Percentiles rank a stretch among this genome's conserved stretches.
Evolutionary conservation across 2,113 vertebrate genomes (phyloP).

Genomic region (Narcine bancroftii): DNA sequence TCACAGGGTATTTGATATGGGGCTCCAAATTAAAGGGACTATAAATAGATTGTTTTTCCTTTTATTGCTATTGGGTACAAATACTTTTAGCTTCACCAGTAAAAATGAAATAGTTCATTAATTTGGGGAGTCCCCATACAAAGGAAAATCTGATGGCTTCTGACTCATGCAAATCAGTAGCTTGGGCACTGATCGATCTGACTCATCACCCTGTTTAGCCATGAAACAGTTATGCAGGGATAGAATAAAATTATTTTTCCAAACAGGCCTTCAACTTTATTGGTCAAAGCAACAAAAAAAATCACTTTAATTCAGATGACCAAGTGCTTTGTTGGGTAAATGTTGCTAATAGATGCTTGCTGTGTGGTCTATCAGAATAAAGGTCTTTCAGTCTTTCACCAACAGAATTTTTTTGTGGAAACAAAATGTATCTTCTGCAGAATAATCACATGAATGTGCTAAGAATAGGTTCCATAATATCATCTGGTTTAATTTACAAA

Average conservation of each 20-base stretch:
- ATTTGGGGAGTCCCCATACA: not conserved
- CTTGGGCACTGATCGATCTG: not conserved
- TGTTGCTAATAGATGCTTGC: not conserved
- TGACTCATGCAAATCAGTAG: not conserved
- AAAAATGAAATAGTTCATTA: constrained; percentile 10
- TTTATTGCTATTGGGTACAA: too few relatives aligned
- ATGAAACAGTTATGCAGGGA: not conserved
- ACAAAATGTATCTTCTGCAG: not conserved
- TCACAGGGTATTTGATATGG: not conserved
- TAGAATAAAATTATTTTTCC: too few relatives aligned
- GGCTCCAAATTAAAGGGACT: not conserved
- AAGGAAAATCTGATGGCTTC: constrained; percentile 30
- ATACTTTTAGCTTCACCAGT: not conserved
- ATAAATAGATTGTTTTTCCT: not conserved
- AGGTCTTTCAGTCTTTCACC: not conserved
- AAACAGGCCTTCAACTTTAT: too few relatives aligned
- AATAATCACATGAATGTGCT: not conserved
- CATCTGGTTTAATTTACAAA: not conserved
- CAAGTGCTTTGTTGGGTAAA: not conserved
- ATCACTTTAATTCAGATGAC: not conserved
- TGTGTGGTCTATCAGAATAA: not conserved
- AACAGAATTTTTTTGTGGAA: not conserved
- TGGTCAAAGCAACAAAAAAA: too few relatives aligned
- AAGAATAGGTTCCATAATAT: not conserved
- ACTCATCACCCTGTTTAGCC: not conserved